phyloP scores from a whole-genome alignment of 2,888 invertebrate species.

The Mylabris sibirica region DNA sequence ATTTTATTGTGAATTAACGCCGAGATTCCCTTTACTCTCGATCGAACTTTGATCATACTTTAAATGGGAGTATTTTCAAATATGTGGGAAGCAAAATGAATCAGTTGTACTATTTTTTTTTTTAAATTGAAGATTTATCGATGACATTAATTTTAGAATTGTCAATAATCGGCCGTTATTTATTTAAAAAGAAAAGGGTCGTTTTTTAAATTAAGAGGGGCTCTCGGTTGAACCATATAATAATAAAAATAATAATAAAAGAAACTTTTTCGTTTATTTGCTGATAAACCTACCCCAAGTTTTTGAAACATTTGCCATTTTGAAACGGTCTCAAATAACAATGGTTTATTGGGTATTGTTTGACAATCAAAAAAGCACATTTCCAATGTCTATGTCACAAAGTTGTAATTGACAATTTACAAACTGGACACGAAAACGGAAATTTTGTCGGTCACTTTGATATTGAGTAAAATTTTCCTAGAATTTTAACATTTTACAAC shows the following conservation, averaged over 20 bases:
- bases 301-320: slow-evolving; percentile 28
- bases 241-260: slow-evolving; percentile 14
- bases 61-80: slow-evolving; percentile 28
- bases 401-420: background rate
- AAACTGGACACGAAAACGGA: background rate
- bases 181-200: slow-evolving; percentile 17
- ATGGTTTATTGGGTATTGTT: slow-evolving; percentile 36
- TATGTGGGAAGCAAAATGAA: slow-evolving; percentile 31
- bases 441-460: background rate
- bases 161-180: slow-evolving; percentile 27
- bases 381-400: background rate
- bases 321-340: slow-evolving; percentile 27
- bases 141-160: slow-evolving; percentile 36
- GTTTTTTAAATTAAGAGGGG: slow-evolving; percentile 20
- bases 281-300: slow-evolving; percentile 14
- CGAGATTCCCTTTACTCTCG: slow-evolving; percentile 16
- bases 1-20: slow-evolving; percentile 44
- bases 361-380: slow-evolving; percentile 16
- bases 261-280: slow-evolving; percentile 2
- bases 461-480: background rate
- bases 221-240: background rate
- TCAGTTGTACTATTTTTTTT: slow-evolving; percentile 22
- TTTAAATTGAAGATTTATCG: slow-evolving; percentile 37
- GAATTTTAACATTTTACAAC: slow-evolving; percentile 4
- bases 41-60: slow-evolving; percentile 9